phyloP scores from a whole-genome alignment of 2,797 vertebrate species.

The Fistularia tabacaria region DNA sequence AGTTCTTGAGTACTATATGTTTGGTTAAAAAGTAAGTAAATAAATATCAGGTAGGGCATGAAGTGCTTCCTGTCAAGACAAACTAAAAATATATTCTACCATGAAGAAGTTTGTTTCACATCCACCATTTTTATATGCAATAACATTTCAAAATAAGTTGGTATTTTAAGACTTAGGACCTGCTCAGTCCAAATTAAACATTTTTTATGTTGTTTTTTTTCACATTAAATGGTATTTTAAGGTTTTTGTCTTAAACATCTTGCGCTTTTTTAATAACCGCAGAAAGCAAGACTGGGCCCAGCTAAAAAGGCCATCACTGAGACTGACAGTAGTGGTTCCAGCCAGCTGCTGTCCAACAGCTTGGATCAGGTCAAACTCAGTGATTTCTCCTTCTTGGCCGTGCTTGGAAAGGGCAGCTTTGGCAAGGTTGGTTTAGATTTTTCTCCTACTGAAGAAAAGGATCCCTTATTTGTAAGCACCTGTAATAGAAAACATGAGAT shows the following conservation, averaged over 20 bases:
- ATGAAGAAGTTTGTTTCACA: too few relatives aligned
- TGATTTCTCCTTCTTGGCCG: constrained; percentile 92
- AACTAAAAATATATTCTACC: too few relatives aligned
- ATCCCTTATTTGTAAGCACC: too few relatives aligned
- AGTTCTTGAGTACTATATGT: too few relatives aligned
- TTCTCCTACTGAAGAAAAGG: neutral
- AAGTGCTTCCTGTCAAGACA: too few relatives aligned
- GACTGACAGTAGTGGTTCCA: constrained; percentile 74
- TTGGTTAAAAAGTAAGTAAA: too few relatives aligned
- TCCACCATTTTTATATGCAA: too few relatives aligned
- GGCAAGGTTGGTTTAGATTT: constrained; percentile 81
- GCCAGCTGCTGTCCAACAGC: constrained; percentile 77
- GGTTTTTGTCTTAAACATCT: constrained; percentile 15
- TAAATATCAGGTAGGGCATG: too few relatives aligned
- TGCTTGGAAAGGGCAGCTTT: constrained; percentile 96
- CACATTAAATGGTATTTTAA: constrained; percentile 1
- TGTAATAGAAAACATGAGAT: neutral
- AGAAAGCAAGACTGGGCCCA: constrained; percentile 97
- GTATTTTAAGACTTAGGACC: too few relatives aligned
- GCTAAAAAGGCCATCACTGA: constrained; percentile 86
- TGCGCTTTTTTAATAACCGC: constrained; percentile 53
- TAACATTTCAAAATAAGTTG: too few relatives aligned
- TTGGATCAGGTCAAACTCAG: constrained; percentile 87
- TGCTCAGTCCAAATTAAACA: too few relatives aligned
- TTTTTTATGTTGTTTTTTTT: too few relatives aligned